Conservation (phyloP, 2,797 vertebrate genomes). For the Anguilla obscura region DNA sequence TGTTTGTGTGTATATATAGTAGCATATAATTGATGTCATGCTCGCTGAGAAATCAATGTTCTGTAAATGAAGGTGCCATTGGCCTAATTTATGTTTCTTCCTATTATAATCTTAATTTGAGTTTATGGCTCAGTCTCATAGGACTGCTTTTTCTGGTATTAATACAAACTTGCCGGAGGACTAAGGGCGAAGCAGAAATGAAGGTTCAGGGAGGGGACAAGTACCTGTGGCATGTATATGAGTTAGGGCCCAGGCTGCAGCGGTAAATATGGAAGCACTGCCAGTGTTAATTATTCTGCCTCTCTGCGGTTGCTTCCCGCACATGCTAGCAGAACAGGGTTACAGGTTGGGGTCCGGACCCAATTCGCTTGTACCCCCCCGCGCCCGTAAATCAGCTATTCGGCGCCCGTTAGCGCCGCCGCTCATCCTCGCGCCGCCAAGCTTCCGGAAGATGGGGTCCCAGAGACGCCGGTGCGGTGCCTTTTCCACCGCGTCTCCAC, state of each 20-base stretch:
- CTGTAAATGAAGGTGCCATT: neutral
- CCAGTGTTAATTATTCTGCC: neutral
- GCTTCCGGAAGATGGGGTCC: neutral
- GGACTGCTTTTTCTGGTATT: neutral
- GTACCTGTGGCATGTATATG: neutral
- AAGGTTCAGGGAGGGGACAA: neutral
- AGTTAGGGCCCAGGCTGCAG: neutral
- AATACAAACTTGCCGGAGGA: neutral
- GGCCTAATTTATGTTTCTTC: neutral
- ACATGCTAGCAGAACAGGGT: neutral
- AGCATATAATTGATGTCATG: neutral
- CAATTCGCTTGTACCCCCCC: neutral
- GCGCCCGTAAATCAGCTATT: neutral
- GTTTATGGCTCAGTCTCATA: neutral
- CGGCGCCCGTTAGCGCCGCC: neutral
- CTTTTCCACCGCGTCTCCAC: neutral
- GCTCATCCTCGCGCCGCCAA: neutral
- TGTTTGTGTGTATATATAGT: neutral
- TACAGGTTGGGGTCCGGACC: neutral
- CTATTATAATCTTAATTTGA: neutral
- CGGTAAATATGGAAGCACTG: neutral
- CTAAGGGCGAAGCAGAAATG: neutral
- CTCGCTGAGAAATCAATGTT: neutral
- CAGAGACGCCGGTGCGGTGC: too few species aligned
- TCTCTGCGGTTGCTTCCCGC: neutral